A percentile compares a stretch with the other conserved stretches of the same genome.
phyloP scores from a whole-genome alignment of 2,888 invertebrate genomes.

The Folsomia candida region DNA sequence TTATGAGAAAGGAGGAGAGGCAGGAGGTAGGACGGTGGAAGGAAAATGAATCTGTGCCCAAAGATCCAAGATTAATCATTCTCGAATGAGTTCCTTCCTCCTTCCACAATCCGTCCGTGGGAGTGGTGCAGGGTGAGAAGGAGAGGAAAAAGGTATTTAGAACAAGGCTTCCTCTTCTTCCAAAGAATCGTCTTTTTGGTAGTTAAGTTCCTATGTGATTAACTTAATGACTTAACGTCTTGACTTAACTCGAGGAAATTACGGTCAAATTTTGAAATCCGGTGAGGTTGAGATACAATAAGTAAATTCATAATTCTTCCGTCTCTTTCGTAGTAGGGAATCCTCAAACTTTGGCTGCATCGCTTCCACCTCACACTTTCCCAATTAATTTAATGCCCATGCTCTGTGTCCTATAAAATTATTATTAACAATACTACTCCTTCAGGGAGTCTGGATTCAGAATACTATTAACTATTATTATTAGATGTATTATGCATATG shows the following conservation, averaged over 20 bases:
- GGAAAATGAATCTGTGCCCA: background rate
- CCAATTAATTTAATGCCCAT: no score
- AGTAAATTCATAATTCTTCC: no score
- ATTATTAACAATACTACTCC: no score
- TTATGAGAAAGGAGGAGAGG: background rate
- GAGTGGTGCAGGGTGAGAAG: background rate
- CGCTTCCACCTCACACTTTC: no score
- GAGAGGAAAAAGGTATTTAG: background rate
- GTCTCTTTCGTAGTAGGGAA: no score
- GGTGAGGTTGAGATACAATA: no score
- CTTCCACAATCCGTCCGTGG: background rate
- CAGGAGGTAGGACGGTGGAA: background rate
- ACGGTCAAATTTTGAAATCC: background rate
- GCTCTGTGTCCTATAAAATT: no score
- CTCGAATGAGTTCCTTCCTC: constrained; percentile 9
- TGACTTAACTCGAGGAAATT: background rate
- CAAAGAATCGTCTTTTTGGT: no score
- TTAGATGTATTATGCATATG: no score
- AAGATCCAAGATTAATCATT: constrained; percentile 12
- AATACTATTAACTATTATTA: no score
- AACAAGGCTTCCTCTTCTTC: background rate
- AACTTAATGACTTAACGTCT: background rate
- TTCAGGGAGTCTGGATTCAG: no score
- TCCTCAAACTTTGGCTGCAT: no score
- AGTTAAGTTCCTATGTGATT: background rate